phyloP scores from a whole-genome alignment of 2,888 invertebrate species.

The Drosophila merina region DNA sequence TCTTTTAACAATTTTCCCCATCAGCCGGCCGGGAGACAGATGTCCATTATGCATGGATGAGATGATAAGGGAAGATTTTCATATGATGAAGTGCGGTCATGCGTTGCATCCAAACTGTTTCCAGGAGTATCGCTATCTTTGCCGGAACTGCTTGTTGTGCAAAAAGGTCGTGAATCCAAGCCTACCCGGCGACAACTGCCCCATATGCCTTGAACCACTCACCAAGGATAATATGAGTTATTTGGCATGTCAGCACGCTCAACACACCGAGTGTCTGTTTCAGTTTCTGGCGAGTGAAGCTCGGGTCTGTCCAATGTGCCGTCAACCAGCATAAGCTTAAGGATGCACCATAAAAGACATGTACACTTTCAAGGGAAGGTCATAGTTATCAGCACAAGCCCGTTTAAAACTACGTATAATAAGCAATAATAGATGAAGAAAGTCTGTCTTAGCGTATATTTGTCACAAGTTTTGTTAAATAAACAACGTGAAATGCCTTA shows the following conservation, averaged over 20 bases:
- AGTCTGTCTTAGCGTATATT: slow-evolving; percentile 32
- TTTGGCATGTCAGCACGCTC: slow-evolving; percentile 58
- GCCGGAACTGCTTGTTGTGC: slow-evolving; percentile 43
- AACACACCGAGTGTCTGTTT: slow-evolving; percentile 46
- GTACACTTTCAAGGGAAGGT: too few relatives aligned
- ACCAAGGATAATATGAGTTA: slow-evolving; percentile 4
- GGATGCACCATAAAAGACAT: neutral
- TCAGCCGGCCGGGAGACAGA: slow-evolving; percentile 48
- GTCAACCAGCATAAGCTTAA: neutral
- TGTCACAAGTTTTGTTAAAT: slow-evolving; percentile 30
- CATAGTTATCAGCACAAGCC: neutral
- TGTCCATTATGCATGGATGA: slow-evolving; percentile 33
- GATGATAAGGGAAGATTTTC: slow-evolving; percentile 30
- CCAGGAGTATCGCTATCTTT: neutral
- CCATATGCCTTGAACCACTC: slow-evolving; percentile 56
- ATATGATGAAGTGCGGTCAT: slow-evolving; percentile 51
- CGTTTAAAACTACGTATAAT: neutral
- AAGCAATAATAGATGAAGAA: slow-evolving; percentile 11
- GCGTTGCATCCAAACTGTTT: slow-evolving; percentile 50
- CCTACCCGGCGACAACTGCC: slow-evolving; percentile 49
- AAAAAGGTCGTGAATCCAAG: slow-evolving; percentile 4
- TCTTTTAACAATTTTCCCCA: neutral
- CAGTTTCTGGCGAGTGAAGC: neutral
- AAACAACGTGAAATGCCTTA: slow-evolving; percentile 50
- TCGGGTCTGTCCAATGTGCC: slow-evolving; percentile 49